Base-by-base conservation (phyloP, 2,113 vertebrate genomes). In the Neolamprologus brichardi region DNA sequence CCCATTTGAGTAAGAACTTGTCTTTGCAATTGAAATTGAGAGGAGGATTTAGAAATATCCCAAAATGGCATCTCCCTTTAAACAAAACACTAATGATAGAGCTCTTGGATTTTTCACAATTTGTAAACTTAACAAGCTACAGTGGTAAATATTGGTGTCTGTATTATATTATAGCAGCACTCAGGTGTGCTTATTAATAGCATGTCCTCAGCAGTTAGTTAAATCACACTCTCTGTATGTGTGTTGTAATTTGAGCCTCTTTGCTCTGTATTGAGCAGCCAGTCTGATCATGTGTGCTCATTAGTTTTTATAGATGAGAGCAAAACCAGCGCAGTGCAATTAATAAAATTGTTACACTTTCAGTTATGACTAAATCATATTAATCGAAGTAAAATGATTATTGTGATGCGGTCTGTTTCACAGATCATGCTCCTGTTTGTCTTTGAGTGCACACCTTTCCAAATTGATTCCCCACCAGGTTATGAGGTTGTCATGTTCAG, bases 11-110 rank as follows among this genome's bases (percentile, higher is more conserved):
- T 23, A 49, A 84, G 79, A 83, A 84, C 83, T 83, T 39, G 8
- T 85, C 84, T 87, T 88, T 23, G 17, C 79, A 60, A 4, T 39
- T 79, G 84, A 86, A 89, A 90, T 84, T 62, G 89, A 89, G 90
- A 88, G 79, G 75, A n/a, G 78, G 88, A 70, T 87, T 91, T 78
- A 62, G 15, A 51, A 79, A 84, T 20, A 80, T 86, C 20, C 5
- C 12, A 14, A 79, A 91, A 82, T n/a, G 17, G 8, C 14, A 53
- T 39, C 12, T 13, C 4, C 6, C 3, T 12, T 51, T 18, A 77
- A 77, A 32, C 44, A 77, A 77, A 32, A 32, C 25, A 32, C 23
- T 28, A 30, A 18, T 49, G 67, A 70, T 23, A 5, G n/a, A 44
- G 72, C 15, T 30, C 17, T 30, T 13, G 17, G 72, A 77, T 51